These are phyloP conservation scores for Tautogolabrus adspersus DNA, from an alignment of 2,113 vertebrate species.

Conservation along the genomic window DNA sequence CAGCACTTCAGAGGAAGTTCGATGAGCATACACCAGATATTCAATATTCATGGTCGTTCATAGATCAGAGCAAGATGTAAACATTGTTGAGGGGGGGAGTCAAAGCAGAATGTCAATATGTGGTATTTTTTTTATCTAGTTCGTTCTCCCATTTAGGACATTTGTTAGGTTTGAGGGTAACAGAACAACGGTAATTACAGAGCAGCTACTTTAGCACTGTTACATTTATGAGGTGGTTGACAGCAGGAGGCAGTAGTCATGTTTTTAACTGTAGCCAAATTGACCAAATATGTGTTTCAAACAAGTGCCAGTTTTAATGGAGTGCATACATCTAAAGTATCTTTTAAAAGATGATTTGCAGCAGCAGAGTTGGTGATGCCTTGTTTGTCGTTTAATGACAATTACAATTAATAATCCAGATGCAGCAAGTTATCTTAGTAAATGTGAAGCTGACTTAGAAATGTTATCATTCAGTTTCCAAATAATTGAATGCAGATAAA, in stretches of 20 bases:
- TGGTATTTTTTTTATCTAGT: constrained; percentile 54
- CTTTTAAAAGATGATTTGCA: neutral
- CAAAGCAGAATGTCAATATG: constrained; percentile 64
- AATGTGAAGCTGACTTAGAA: constrained; percentile 4
- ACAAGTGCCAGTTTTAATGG: neutral
- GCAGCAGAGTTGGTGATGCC: neutral
- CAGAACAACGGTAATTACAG: constrained; percentile 24
- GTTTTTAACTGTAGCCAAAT: constrained; percentile 3
- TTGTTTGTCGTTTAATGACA: neutral
- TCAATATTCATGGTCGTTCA: constrained; percentile 63
- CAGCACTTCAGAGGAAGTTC: constrained; percentile 61
- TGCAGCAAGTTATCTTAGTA: neutral
- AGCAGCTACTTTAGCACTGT: constrained; percentile 12
- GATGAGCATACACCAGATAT: constrained; percentile 42
- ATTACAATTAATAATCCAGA: constrained; percentile 5
- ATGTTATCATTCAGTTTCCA: constrained; percentile 29
- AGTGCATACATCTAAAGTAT: neutral
- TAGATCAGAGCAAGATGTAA: constrained; percentile 59
- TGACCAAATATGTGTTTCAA: neutral
- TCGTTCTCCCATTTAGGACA: constrained; percentile 36
- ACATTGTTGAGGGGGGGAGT: constrained; percentile 52
- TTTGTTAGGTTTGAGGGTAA: constrained; percentile 35
- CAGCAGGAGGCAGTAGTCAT: neutral
- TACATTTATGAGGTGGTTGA: constrained; percentile 15
- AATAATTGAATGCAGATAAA: constrained; percentile 35